Evolutionary conservation across 2,113 vertebrate genomes (phyloP), one percentile per base, ranked within the genome.

Genomic region (Entosphenus tridentatus): DNA sequence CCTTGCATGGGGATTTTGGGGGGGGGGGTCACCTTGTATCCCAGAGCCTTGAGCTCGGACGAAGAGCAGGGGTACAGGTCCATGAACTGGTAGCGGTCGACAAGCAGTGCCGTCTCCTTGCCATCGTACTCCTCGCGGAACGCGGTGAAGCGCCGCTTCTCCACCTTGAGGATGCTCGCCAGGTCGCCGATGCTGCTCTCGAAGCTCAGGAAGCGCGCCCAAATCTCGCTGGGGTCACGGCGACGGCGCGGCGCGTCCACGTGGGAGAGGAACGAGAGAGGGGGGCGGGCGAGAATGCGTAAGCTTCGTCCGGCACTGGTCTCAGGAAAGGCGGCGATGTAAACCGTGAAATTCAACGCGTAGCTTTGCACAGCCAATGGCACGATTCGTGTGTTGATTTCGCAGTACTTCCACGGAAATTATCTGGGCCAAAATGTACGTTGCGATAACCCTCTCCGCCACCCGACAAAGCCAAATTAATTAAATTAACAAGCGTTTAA

Each of bases 81-180:
- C 93, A 98, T 98, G 78, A 98, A 98, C 76, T 96, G 96, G 74
- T 97, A 98, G 75, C 92, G 82, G 70, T 98, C 93, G 57, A 98
- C 93, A 2, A 98, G 81, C 75, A 96, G 77, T 59, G 92, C 92
- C 0, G 93, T 98, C 77, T 98, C 92, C 78, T 96, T 96, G 76
- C 92, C 93, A 76, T 96, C 92, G 0, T 96, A 97, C 67, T 98
- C 93, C 11, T 96, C 92, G 73, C 93, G 96, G 75, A 98, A 98
- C 8, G 92, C 92, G 9, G 86, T 83, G 77, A 97, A 97, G 68
- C 92, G 83, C 74, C 93, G 78, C 75, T 91, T 87, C 68, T 98
- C 93, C 17, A 97, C 92, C 76, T 98, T 98, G 69, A 98, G 81
- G 73, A 98, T 96, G 80, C 93, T 98, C 71, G 93, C 93, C 68